phyloP scores from a whole-genome alignment of 2,113 vertebrate genomes.

The Potamarius usumacintae region DNA sequence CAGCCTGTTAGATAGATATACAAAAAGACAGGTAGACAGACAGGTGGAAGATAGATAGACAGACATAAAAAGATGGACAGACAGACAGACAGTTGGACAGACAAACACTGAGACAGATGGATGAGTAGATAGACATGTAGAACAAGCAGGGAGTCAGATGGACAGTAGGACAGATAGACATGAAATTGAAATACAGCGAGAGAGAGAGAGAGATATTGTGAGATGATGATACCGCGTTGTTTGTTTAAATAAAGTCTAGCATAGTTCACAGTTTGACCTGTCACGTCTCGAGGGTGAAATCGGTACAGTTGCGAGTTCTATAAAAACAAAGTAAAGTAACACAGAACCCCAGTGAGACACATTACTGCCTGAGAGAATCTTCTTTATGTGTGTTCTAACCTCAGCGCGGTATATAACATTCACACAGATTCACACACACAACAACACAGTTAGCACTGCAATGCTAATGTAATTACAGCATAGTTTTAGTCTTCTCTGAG shows the following conservation, averaged over 20 bases:
- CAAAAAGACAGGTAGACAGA: too few relatives aligned
- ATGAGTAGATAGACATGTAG: neutral
- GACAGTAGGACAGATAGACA: neutral
- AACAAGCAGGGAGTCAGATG: neutral
- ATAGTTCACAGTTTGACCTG: neutral
- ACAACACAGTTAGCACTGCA: neutral
- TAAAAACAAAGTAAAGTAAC: neutral
- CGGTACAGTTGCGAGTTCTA: neutral
- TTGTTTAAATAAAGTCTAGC: neutral
- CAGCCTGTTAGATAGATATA: neutral
- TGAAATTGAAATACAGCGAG: neutral
- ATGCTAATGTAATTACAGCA: neutral
- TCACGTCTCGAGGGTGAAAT: neutral
- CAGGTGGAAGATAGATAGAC: too few relatives aligned
- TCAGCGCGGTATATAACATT: neutral
- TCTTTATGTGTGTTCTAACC: neutral
- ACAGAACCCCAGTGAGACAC: neutral
- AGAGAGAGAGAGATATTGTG: neutral
- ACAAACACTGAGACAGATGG: neutral
- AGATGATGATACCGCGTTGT: neutral
- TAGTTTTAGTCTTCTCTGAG: neutral
- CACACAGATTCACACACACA: neutral
- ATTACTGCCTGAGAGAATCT: neutral
- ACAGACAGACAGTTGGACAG: too few relatives aligned
- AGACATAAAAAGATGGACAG: too few relatives aligned